Evolutionary conservation across 1,140 invertebrate species (phyloP), one percentile per base, ranked within the genome.

Genomic region (Cylas formicarius): DNA sequence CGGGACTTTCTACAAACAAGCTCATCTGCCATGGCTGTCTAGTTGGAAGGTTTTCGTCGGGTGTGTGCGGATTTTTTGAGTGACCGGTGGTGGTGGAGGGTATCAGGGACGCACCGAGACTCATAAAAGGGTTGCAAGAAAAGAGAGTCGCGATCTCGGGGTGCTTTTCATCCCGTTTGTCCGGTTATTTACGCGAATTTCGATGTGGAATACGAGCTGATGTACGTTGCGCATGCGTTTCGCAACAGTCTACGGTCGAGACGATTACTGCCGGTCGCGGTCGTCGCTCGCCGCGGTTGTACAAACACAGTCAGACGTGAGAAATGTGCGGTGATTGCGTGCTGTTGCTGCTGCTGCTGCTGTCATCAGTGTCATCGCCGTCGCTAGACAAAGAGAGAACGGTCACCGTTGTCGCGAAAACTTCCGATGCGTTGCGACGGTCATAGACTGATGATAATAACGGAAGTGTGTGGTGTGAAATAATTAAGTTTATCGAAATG

Each of bases 401-500:
- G 14, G 20, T 33, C 8, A 28, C 29, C 43, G 33, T 24, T 24
- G n/a, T 29, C 22, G 32, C 31, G 43, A 36, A 37, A 38, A 45
- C n/a, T 19, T 22, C n/a, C 20, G 13, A 39, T 28, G 21, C 32
- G 26, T 33, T 24, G 17, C 11, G 16, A 20, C 6, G 19, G 43
- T 11, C 34, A 36, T 20, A 45, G 33, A 38, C 31, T 23, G 18
- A 19, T 37, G 33, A 31, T 29, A 23, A 47, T 22, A 24, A 20
- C 14, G 23, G 11, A 32, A 10, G 16, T 28, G 4, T 46, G 21
- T 44, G 33, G 20, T 31, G 44, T 44, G 20, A 33, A 19, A 40
- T 31, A 14, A 11, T 4, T 31, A 31, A 24, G 14, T 13, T n/a
- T 17, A 31, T 18, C 33, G 59, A 37, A 57, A 78, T 72, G 72